Percentiles rank a stretch among this genome's conserved stretches.
These are phyloP conservation scores for Hyppa rectilinea DNA, from an alignment of 2,888 invertebrate species.

Conservation along the genomic window DNA sequence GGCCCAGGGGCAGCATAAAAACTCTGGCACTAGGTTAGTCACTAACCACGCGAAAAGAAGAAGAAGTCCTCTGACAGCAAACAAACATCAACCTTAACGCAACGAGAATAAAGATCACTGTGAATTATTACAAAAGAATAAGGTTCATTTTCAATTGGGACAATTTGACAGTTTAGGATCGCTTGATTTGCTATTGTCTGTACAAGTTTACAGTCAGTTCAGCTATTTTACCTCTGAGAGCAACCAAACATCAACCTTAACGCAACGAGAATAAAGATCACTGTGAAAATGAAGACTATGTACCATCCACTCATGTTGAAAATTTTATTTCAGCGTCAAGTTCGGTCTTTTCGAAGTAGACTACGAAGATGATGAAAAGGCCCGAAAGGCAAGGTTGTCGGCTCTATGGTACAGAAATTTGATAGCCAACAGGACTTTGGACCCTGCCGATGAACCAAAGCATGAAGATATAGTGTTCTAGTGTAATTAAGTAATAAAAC, in stretches of 20 bases:
- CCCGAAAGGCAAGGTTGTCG: slow-evolving; percentile 74
- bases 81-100: too few species aligned
- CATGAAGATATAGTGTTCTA: slow-evolving; percentile 70
- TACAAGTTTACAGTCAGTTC: background rate
- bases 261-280: background rate
- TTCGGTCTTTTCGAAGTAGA: slow-evolving; percentile 83
- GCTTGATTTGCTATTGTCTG: too few species aligned
- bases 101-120: too few species aligned
- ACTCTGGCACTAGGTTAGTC: too few species aligned
- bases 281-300: background rate
- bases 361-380: slow-evolving; percentile 73
- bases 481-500: slow-evolving; percentile 10
- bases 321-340: slow-evolving; percentile 74
- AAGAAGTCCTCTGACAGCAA: too few species aligned
- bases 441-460: slow-evolving; percentile 64
- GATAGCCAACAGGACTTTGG: slow-evolving; percentile 71
- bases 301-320: background rate
- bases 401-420: slow-evolving; percentile 80
- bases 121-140: too few species aligned
- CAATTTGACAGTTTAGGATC: too few species aligned
- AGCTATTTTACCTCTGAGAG: background rate
- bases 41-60: too few species aligned
- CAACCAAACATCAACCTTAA: background rate
- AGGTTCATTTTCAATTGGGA: too few species aligned
- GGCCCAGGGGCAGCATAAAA: too few species aligned